phyloP scores from a whole-genome alignment of 2,888 invertebrate genomes.

The Euphydryas editha region DNA sequence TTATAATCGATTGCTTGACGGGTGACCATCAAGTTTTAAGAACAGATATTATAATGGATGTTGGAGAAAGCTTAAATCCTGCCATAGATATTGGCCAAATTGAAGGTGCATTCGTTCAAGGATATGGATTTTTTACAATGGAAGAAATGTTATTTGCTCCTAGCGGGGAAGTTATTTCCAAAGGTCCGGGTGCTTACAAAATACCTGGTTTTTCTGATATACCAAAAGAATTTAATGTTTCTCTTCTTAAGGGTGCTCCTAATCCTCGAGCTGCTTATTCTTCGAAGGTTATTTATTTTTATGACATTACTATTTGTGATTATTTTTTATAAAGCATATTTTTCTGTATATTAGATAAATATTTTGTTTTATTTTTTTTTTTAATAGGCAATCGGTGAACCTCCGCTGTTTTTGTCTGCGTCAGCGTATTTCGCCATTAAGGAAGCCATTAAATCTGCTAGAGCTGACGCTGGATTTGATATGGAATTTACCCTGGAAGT shows the following conservation, averaged over 20 bases:
- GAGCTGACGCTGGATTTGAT: constrained; percentile 86
- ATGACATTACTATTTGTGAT: not conserved
- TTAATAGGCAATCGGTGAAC: constrained; percentile 95
- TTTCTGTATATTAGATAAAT: no score
- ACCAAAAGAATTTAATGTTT: constrained; percentile 92
- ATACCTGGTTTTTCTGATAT: constrained; percentile 93
- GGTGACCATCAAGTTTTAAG: constrained; percentile 92
- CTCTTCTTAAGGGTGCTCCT: constrained; percentile 90
- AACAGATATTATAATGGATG: constrained; percentile 95
- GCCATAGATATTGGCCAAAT: constrained; percentile 96
- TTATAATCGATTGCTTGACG: constrained; percentile 93
- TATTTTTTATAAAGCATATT: no score
- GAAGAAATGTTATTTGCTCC: constrained; percentile 92
- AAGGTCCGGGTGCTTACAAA: constrained; percentile 94
- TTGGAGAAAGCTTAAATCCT: constrained; percentile 94
- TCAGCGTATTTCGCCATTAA: constrained; percentile 95
- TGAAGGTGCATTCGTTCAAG: constrained; percentile 95
- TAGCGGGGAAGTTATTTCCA: constrained; percentile 86
- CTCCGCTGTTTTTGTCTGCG: constrained; percentile 94
- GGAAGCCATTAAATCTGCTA: constrained; percentile 91
- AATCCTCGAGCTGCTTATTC: constrained; percentile 94
- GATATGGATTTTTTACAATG: constrained; percentile 91
- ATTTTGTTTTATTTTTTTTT: not conserved
- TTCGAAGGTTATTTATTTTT: constrained; percentile 87
- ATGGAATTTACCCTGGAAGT: constrained; percentile 87